phyloP scores from a whole-genome alignment of 1,140 invertebrate species.

The Atta texana region DNA sequence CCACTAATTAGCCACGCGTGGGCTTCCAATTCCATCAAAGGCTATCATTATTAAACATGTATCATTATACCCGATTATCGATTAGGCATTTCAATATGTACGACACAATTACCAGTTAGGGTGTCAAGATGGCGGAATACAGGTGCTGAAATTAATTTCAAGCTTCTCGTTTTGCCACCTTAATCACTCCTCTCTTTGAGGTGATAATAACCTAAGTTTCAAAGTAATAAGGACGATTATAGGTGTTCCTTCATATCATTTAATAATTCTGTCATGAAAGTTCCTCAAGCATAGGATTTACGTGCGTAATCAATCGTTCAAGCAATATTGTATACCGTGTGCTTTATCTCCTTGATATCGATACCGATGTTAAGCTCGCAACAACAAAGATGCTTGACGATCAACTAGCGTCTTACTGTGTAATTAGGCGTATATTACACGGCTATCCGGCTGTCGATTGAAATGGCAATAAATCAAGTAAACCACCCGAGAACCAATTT shows the following conservation, averaged over 20 bases:
- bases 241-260: constrained; percentile 27
- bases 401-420: constrained; percentile 52
- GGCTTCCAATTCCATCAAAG: constrained; percentile 19
- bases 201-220: constrained; percentile 39
- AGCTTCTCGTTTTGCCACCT: constrained; percentile 17
- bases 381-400: constrained; percentile 40
- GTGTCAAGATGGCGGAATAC: constrained; percentile 57
- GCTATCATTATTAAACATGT: constrained; percentile 63
- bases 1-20: neutral
- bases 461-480: constrained; percentile 59
- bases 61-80: constrained; percentile 70
- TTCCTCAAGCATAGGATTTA: constrained; percentile 21
- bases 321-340: constrained; percentile 28
- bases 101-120: constrained; percentile 68
- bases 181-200: constrained; percentile 47
- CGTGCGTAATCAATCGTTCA: constrained; percentile 39
- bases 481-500: constrained; percentile 65
- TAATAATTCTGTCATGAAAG: constrained; percentile 43
- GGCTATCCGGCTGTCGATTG: constrained; percentile 59
- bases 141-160: constrained; percentile 66
- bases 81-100: constrained; percentile 67
- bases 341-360: constrained; percentile 42
- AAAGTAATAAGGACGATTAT: constrained; percentile 55
- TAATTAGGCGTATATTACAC: constrained; percentile 59
- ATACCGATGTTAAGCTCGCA: constrained; percentile 11